These are phyloP conservation scores for Crax fasciolata DNA, from an alignment of 2,797 vertebrate species.

Conservation along the genomic window DNA sequence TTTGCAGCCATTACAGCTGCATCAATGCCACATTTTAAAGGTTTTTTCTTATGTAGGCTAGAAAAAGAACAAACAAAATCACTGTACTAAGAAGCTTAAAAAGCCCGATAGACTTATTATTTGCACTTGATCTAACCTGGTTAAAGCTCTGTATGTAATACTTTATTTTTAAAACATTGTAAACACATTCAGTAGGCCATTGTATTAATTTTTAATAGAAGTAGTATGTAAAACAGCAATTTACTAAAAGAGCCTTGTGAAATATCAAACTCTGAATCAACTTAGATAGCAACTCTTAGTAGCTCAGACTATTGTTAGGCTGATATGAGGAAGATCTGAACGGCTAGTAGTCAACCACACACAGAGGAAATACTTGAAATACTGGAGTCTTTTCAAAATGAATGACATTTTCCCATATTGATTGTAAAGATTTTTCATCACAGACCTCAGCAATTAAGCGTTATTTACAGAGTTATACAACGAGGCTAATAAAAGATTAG, in stretches of 20 bases:
- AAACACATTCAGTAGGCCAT: neutral
- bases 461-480: neutral
- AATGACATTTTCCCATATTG: neutral
- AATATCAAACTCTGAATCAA: neutral
- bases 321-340: neutral
- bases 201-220: neutral
- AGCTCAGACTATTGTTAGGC: neutral
- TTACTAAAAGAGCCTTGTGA: neutral
- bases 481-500: neutral
- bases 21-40: neutral
- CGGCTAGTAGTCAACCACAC: neutral
- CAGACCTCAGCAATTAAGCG: neutral
- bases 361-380: neutral
- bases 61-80: conserved; percentile 1
- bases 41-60: neutral
- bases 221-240: neutral
- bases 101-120: neutral
- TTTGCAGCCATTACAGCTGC: neutral
- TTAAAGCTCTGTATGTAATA: neutral
- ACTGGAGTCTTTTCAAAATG: neutral
- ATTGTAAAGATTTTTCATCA: neutral
- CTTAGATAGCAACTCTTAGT: neutral
- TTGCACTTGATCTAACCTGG: neutral
- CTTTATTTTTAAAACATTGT: neutral
- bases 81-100: neutral